phyloP scores from a whole-genome alignment of 2,888 invertebrate species.

The Clanis bilineata region DNA sequence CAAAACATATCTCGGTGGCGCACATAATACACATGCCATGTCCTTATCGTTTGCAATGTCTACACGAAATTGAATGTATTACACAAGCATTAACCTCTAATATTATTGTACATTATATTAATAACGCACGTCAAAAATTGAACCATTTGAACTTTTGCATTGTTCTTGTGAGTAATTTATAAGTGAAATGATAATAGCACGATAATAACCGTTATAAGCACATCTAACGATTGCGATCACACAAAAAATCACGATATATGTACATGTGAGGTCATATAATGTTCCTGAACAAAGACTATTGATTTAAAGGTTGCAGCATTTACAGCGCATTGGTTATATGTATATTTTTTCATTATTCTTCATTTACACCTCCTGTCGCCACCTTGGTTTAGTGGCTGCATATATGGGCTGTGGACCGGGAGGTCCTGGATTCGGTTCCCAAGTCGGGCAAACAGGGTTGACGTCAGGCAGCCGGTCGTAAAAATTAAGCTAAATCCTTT shows the following conservation, averaged over 20 bases:
- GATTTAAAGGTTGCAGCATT: neutral
- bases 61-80: slow-evolving; percentile 8
- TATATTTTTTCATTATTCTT: too few relatives aligned
- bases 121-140: neutral
- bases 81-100: slow-evolving; percentile 4
- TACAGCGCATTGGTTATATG: neutral
- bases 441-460: too few relatives aligned
- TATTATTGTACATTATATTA: neutral
- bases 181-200: neutral
- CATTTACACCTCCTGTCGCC: too few relatives aligned
- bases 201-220: neutral
- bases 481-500: too few relatives aligned
- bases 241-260: neutral
- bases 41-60: neutral
- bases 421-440: too few relatives aligned
- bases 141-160: neutral
- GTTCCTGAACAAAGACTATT: neutral
- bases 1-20: neutral
- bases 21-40: slow-evolving; percentile 5
- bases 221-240: neutral
- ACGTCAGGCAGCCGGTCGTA: too few relatives aligned
- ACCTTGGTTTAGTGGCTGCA: too few relatives aligned
- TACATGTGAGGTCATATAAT: neutral
- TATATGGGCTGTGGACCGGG: too few relatives aligned
- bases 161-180: neutral